Conservation (phyloP, 2,113 vertebrate species). For the Rhipidura dahli region DNA sequence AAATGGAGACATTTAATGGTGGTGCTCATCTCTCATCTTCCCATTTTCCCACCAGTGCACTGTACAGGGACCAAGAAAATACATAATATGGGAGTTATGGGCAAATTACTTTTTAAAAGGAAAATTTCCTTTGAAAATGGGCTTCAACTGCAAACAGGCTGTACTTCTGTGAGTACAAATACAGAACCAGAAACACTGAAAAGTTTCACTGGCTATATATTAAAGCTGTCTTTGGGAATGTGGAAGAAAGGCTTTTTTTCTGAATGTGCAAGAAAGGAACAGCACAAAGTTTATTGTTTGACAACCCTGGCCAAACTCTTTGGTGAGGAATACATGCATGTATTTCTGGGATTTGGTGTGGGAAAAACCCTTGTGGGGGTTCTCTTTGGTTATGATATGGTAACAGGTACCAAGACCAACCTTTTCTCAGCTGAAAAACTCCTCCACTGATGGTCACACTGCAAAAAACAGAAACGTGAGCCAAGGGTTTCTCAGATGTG, state of each 20-base stretch:
- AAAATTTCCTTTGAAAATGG: background rate
- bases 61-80: background rate
- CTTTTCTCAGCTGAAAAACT: background rate
- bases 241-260: background rate
- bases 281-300: background rate
- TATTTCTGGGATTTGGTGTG: background rate
- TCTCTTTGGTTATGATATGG: background rate
- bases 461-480: background rate
- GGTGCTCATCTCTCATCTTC: background rate
- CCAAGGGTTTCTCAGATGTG: background rate
- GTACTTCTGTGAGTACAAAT: background rate
- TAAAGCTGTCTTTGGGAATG: background rate
- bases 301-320: background rate
- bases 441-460: background rate
- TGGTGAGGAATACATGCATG: background rate
- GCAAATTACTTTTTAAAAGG: slow-evolving; percentile 4
- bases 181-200: background rate
- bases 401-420: background rate
- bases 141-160: background rate
- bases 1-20: background rate
- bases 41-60: background rate
- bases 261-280: background rate
- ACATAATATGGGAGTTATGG: background rate
- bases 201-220: background rate
- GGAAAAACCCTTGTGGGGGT: background rate